Evolutionary conservation across 2,888 invertebrate species (phyloP), one percentile per base, ranked within the genome.

Genomic region (Diaphora mendica): DNA sequence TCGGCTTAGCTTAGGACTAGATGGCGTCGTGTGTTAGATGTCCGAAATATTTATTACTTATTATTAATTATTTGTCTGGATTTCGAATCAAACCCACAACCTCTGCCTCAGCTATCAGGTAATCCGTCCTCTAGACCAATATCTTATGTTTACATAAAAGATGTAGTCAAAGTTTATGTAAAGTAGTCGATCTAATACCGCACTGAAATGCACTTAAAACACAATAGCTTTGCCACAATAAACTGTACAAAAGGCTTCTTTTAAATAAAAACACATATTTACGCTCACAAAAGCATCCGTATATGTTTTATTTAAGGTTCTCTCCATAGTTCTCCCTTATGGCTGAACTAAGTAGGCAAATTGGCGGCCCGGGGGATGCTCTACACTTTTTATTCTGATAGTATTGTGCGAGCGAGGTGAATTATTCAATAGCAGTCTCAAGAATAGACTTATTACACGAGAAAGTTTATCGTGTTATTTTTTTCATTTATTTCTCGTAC

Each of bases 341-440:
- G 65, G 59, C 55, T 48, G 73, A 76, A 71, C 80, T 82, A 82
- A 82, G 77, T 77, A 82, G 75, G 77, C 76, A 76, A 82, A 82
- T 82, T 80, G 79, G 72, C 68, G 17, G 62, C 80, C 77, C 82
- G 26, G 17, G 80, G 77, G 82, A 82, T 72, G 51, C 62, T 73
- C 65, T 67, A 73, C 74, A 75, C 72, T 76, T 80, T 82, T 80
- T 78, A 78, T 77, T 78, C 66, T 71, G 55, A 77, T 76, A 77
- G 73, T 71, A 73, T 42, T 70, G 72, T 68, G 64, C 44, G 51
- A 62, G 42, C 65, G 68, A 51, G 20, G 71, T 82, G 44, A 76
- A 76, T 77, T 82, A 82, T 82, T 80, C 75, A 80, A 79, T 75
- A 72, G 77, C 23, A 51, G 44, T 39, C 51, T 64, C 71, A 72